Conservation (phyloP, 2,797 vertebrate genomes). For the Taeniopygia guttata region DNA sequence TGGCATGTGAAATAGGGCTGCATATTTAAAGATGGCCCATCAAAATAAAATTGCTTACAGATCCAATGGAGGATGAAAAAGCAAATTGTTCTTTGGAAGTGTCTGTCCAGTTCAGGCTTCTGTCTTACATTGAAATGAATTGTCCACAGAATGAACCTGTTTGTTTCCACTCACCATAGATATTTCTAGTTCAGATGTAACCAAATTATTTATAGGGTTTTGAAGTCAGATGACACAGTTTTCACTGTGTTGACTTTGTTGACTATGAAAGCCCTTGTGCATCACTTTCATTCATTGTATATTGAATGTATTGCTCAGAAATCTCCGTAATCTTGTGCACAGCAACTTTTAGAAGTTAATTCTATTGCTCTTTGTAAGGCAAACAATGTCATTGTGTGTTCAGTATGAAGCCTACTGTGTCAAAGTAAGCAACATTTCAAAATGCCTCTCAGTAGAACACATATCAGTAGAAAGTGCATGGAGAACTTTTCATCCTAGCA, state of each 20-base stretch:
- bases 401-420: constrained; percentile 4
- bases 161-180: background rate
- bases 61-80: background rate
- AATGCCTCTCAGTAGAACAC: background rate
- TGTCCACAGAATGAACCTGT: background rate
- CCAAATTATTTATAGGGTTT: background rate
- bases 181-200: background rate
- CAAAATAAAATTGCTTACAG: background rate
- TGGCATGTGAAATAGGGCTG: background rate
- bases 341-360: constrained; percentile 37
- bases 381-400: constrained; percentile 27
- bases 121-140: background rate
- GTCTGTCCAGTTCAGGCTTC: background rate
- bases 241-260: background rate
- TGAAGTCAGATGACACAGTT: background rate
- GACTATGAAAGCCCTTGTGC: background rate
- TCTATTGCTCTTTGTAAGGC: constrained; percentile 6
- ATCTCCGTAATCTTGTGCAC: constrained; percentile 25
- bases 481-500: constrained; percentile 19
- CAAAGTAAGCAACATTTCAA: constrained; percentile 17
- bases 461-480: background rate
- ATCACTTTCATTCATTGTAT: background rate
- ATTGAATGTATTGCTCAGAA: constrained; percentile 14
- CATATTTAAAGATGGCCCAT: background rate
- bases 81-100: background rate